Conservation (phyloP, 2,888 invertebrate species). For the Leucoma salicis region DNA sequence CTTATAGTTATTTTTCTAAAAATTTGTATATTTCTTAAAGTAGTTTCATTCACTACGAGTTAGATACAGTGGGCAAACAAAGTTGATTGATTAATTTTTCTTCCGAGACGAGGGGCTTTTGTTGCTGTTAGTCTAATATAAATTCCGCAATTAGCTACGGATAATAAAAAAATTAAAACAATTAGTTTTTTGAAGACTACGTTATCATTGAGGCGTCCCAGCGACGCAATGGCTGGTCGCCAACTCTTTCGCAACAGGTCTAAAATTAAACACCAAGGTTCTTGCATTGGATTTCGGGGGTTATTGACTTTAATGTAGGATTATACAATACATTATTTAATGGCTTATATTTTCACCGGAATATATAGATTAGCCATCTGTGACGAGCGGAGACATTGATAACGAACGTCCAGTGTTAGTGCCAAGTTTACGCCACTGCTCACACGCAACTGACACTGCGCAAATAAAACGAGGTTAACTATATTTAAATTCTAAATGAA, state of each 20-base stretch:
- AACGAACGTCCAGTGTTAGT: conserved; percentile 47
- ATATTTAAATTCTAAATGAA: conserved; percentile 38
- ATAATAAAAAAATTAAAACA: conserved; percentile 6
- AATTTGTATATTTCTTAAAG: too few species aligned
- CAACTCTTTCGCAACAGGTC: conserved; percentile 73
- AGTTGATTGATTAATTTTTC: neutral
- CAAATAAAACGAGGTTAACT: conserved; percentile 65
- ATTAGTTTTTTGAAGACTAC: too few species aligned
- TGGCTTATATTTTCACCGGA: conserved; percentile 36
- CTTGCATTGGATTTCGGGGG: conserved; percentile 73
- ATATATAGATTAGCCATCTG: conserved; percentile 37
- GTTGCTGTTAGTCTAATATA: neutral
- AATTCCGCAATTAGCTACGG: conserved; percentile 1
- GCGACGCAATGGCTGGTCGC: conserved; percentile 61
- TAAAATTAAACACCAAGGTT: conserved; percentile 75
- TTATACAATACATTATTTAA: conserved; percentile 67
- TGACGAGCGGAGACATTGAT: conserved; percentile 38
- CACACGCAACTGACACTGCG: conserved; percentile 39
- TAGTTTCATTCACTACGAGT: too few species aligned
- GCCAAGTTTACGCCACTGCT: conserved; percentile 68
- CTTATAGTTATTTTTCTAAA: too few species aligned
- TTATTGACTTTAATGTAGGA: conserved; percentile 73
- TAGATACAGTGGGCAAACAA: too few species aligned
- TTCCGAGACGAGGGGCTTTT: neutral
- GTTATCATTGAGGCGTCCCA: conserved; percentile 37